These are phyloP conservation scores for Haemorhous mexicanus DNA, from an alignment of 2,113 vertebrate species.

Conservation along the genomic window DNA sequence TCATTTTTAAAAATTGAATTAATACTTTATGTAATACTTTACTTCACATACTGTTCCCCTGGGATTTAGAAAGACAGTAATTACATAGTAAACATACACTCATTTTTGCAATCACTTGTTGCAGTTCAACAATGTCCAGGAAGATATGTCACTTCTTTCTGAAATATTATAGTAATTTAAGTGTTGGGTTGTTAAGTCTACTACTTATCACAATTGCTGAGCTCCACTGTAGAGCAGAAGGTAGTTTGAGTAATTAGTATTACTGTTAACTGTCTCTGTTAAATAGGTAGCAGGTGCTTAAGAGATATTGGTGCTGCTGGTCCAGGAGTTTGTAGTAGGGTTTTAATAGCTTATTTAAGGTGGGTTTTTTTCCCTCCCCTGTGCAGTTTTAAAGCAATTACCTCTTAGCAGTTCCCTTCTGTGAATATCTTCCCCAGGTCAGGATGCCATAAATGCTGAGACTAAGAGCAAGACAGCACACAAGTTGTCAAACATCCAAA, in stretches of 20 bases:
- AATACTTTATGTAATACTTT: neutral
- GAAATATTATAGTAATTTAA: neutral
- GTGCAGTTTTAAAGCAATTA: neutral
- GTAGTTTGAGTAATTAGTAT: neutral
- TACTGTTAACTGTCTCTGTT: neutral
- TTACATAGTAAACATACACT: slow-evolving; percentile 7
- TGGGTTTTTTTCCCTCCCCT: accelerated
- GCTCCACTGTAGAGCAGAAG: neutral
- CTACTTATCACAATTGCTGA: neutral
- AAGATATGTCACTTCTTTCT: neutral
- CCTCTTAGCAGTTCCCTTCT: neutral
- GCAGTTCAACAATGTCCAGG: neutral
- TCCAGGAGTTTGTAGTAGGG: neutral
- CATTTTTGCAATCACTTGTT: slow-evolving; percentile 27
- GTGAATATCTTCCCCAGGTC: neutral
- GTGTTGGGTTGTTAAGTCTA: neutral
- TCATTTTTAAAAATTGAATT: neutral
- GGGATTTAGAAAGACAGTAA: slow-evolving; percentile 37
- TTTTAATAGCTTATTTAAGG: neutral
- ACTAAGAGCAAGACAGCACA: neutral
- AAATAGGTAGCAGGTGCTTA: neutral
- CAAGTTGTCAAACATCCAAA: neutral
- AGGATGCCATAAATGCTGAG: neutral
- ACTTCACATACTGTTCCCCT: neutral
- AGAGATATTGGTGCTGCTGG: neutral